Conservation (phyloP, 2,113 vertebrate species). For the Pionites leucogaster region DNA sequence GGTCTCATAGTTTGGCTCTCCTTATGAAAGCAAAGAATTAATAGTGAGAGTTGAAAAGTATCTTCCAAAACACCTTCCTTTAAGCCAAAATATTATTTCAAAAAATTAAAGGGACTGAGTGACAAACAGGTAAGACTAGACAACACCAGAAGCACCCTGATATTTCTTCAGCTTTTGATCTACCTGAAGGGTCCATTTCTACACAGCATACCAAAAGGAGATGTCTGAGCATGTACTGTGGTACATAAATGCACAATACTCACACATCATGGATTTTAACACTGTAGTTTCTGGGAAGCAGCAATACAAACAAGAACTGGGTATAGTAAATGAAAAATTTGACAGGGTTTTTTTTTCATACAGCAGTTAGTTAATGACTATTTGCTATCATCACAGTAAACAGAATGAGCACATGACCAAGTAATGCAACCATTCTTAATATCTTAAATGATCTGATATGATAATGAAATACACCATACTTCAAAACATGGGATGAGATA, state of each 20-base stretch:
- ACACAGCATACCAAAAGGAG: background rate
- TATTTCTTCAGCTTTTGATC: background rate
- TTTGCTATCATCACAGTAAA: background rate
- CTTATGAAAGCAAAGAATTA: background rate
- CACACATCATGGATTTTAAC: background rate
- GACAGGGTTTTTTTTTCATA: accelerated
- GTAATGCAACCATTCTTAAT: background rate
- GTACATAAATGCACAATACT: accelerated
- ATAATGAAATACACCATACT: background rate
- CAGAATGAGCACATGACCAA: background rate
- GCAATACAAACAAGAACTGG: background rate
- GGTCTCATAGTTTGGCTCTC: background rate
- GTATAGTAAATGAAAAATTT: background rate
- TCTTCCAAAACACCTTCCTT: background rate
- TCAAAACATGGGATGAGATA: background rate
- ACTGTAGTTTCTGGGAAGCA: background rate
- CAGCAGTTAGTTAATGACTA: background rate
- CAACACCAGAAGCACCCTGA: background rate
- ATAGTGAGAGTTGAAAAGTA: background rate
- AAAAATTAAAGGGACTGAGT: background rate
- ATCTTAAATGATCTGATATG: background rate
- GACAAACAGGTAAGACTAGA: background rate
- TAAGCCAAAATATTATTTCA: background rate
- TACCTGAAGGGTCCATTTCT: background rate
- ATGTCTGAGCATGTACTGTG: background rate